Base-by-base conservation (phyloP, 1,140 invertebrate genomes). In the Forficula auricularia region DNA sequence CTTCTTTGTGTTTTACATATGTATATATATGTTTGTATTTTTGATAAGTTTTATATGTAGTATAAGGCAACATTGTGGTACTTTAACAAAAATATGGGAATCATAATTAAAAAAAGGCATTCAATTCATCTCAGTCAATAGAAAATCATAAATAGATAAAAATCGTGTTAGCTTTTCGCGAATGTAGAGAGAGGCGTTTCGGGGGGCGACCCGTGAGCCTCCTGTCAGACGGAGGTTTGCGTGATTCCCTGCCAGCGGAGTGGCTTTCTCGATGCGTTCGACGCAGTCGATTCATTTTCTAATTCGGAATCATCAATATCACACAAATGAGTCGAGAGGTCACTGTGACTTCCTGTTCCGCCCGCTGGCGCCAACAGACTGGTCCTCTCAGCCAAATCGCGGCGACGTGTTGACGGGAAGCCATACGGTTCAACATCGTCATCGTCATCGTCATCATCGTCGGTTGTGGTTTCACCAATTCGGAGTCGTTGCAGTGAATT, bases 271-370 rank as follows among this genome's bases (percentile, higher is more conserved):
- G 61, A 30, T 36, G 42, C 60, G 44, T 69, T 58, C 39, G 60
- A 68, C 53, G 72, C 71, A 42, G 66, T 62, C 52, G 71, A 68
- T 43, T 62, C 55, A 44, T 58, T 57, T 55, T 81, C 78, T 53
- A 70, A 74, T 57, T 86, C 82, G n/a, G 80, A 83, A 62, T 90
- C 87, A 62, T 90, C 86, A 55, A 91, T 88, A 68, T 90, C 87
- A 68, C 87, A 91, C 20, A 91, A 68, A 63, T 82, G 77, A 16
- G 83, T 76, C 15, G 85, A 88, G 39, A 88, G 67, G 60, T 88
- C 83, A 61, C 84, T 89, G 56, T 79, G 79, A 47, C 75, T 79
- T 3, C 76, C 77, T 34, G 71, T 77, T 35, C 67, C 68, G 40
- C 68, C 69, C 39, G 71, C 69, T 27, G 22, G 22, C 10, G 22